Evolutionary conservation across 2,888 invertebrate species (phyloP).

Genomic region (Catonia carolina): DNA sequence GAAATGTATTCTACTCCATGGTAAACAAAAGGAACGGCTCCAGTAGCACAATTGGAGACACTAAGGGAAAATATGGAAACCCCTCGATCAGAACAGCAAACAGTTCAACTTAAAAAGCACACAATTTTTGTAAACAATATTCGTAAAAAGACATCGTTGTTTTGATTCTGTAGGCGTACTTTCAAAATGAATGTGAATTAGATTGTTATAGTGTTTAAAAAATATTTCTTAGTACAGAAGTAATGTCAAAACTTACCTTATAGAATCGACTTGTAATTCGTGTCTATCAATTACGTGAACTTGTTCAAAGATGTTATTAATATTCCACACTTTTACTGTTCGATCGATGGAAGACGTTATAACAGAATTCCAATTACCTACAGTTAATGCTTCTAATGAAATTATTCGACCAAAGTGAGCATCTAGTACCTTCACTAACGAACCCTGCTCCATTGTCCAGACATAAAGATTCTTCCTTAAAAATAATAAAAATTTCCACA

Average conservation of each 20-base stretch:
- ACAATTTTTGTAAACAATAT: too few species aligned
- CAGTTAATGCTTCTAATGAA: slow-evolving; percentile 77
- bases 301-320: slow-evolving; percentile 97
- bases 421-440: slow-evolving; percentile 84
- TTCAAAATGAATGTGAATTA: too few species aligned
- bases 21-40: too few species aligned
- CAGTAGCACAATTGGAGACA: too few species aligned
- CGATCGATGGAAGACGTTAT: slow-evolving; percentile 97
- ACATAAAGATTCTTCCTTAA: slow-evolving; percentile 85
- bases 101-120: too few species aligned
- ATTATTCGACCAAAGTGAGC: slow-evolving; percentile 97
- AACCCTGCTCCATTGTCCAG: slow-evolving; percentile 76
- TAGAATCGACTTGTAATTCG: slow-evolving; percentile 88
- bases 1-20: too few species aligned
- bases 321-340: slow-evolving; percentile 98
- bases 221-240: too few species aligned
- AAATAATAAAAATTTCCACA: slow-evolving; percentile 20
- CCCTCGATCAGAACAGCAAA: too few species aligned
- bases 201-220: too few species aligned
- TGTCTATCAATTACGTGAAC: slow-evolving; percentile 93
- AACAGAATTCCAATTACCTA: slow-evolving; percentile 82
- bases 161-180: too few species aligned
- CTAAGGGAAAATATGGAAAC: too few species aligned
- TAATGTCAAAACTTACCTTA: slow-evolving; percentile 61
- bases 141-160: too few species aligned